Base-by-base conservation (phyloP, 2,888 invertebrate species). In the Epirrita christyi region DNA sequence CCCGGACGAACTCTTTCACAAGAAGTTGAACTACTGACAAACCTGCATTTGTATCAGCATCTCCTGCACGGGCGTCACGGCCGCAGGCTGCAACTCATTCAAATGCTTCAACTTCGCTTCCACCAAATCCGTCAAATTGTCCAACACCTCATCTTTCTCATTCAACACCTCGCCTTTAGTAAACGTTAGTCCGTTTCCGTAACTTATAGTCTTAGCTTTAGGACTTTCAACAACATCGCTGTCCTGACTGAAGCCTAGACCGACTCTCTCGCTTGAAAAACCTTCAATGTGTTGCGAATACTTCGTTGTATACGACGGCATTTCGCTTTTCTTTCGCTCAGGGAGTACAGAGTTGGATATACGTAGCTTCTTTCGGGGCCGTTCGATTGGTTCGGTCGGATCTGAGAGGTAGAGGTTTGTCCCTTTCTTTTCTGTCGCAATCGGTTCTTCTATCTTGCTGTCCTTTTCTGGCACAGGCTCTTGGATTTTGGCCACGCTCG, bases 41-140 rank as follows among this genome's bases (percentile, higher is more conserved):
- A 93, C 94, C 93, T 93, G 93, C 82, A 93, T 81, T 71, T 94
- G 93, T 68, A 93, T 90, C 61, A 90, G 74, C 90, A 94, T 91
- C 68, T 92, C 88, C 66, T 93, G 93, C 32, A 93, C 87, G 1
- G 93, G 92, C n/a, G 93, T 81, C 45, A 93, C 73, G 6, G 77
- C 63, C 55, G 74, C 75, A 7, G 91, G 85, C 66, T 93, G 92
- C 59, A 90, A 74, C 64, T 93, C 87, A 36, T 85, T 88, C 66
- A 94, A 67, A 64, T 92, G 93, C 72, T 89, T 92, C 67, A 93
- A 72, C 72, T 93, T 94, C 6, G 93, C 92, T 61, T 88, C 88
- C 37, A 94, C 75, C 21, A 93, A 65, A 0, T 88, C 87, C 0
- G 83, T 81, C 64, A 84, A 45, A 32, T 86, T 85, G 1, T 90